Evolutionary conservation across 2,888 invertebrate genomes (phyloP), one percentile per base, ranked within the genome.

Genomic region (Cyclophora albipunctata): DNA sequence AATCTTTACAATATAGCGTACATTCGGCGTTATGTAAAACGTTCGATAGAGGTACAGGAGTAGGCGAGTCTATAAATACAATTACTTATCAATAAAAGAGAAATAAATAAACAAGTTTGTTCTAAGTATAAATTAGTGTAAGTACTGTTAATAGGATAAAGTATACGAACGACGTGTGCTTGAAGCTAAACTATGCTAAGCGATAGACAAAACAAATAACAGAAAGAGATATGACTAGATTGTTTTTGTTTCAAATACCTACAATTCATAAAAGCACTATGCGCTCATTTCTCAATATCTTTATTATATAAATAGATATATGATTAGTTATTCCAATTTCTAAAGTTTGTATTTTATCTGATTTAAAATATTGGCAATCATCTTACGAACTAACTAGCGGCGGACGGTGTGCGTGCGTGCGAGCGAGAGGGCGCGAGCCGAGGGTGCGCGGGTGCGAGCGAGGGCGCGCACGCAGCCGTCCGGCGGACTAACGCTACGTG

Each of bases 161-260:
- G 60, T 60, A 67, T 68, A 69, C 64, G 66, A 70, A 69, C 65
- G 65, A 71, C 20, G 20, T 20, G 83, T 86, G 88, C 88, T 88
- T 88, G 87, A 86, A 88, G 88, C 88, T 87, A 88, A 84, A 85
- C 85, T 88, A 87, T 88, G 84, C 87, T 87, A 88, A 86, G 87
- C 87, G 78, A 82, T 80, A 83, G 83, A 80, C 71, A 81, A 80
- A 83, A 78, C 71, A 81, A 76, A 78, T 75, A 81, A 83, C 80
- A 71, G 78, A 87, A 81, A 73, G 70, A 81, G 86, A 88, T 88
- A 88, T 88, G 88, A 88, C 88, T 88, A 88, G 88, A 85, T 84
- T 68, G 73, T 81, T 81, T 54, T 82, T 81, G 84, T 82, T 37
- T 81, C 81, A 81, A 75, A 71, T 76, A 74, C 71, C 87, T 88